Conservation (phyloP, 2,797 vertebrate species). For the Spondyliosoma cantharus region DNA sequence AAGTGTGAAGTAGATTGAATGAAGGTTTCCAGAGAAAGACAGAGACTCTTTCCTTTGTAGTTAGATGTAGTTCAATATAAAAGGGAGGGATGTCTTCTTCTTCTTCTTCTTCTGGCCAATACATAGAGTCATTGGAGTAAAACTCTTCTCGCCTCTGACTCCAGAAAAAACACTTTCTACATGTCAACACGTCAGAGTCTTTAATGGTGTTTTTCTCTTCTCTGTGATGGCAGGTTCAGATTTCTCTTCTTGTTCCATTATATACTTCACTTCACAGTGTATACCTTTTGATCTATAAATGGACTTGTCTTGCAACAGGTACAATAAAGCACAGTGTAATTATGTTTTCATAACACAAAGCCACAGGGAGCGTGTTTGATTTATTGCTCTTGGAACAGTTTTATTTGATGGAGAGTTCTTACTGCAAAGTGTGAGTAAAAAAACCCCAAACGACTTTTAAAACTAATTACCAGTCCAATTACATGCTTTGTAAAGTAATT, state of each 20-base stretch:
- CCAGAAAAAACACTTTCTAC: background rate
- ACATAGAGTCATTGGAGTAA: background rate
- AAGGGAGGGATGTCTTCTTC: too few relatives aligned
- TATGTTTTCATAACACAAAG: conserved; percentile 10
- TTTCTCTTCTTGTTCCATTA: background rate
- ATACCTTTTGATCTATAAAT: background rate
- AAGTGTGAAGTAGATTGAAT: too few relatives aligned
- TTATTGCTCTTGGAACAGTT: background rate
- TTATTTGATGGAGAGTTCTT: conserved; percentile 18
- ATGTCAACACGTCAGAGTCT: background rate
- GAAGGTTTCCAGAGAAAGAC: too few relatives aligned
- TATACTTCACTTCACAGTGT: background rate
- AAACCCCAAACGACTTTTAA: background rate
- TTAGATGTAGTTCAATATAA: too few relatives aligned
- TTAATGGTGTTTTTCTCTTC: conserved; percentile 20
- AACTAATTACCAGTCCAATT: conserved; percentile 5
- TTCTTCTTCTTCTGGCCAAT: too few relatives aligned
- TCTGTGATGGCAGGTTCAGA: background rate
- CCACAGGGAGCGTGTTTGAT: background rate
- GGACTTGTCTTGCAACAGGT: conserved; percentile 11
- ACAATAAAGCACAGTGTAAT: conserved; percentile 21
- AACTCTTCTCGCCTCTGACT: background rate
- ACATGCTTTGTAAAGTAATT: background rate
- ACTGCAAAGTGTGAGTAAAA: background rate
- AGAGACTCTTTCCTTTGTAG: too few relatives aligned